phyloP scores from a whole-genome alignment of 1,140 invertebrate species.

The Phthorimaea operculella region DNA sequence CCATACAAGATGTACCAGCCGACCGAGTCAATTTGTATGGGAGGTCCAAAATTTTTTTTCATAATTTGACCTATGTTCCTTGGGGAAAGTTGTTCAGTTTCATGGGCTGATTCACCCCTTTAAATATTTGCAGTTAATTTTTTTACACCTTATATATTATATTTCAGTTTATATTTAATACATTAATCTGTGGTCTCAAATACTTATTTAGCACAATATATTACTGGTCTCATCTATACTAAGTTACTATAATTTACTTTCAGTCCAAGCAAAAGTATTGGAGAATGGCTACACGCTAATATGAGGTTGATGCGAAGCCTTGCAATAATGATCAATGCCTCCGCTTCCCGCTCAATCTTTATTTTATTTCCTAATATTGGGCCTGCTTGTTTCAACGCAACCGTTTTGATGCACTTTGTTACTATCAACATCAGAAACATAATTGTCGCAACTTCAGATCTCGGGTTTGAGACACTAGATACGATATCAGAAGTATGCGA shows the following conservation, averaged over 20 bases:
- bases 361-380: conserved; percentile 61
- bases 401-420: conserved; percentile 47
- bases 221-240: neutral
- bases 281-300: conserved; percentile 47
- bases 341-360: conserved; percentile 42
- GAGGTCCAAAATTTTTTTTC: too few species aligned
- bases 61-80: too few species aligned
- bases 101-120: too few species aligned
- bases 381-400: conserved; percentile 65
- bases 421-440: conserved; percentile 56
- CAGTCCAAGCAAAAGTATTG: conserved; percentile 34
- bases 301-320: conserved; percentile 42
- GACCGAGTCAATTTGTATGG: too few species aligned
- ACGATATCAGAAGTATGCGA: conserved; percentile 47
- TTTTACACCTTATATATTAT: too few species aligned
- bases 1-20: too few species aligned
- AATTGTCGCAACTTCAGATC: conserved; percentile 62
- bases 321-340: conserved; percentile 55
- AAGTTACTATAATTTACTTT: conserved; percentile 20
- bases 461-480: conserved; percentile 51
- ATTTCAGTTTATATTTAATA: neutral
- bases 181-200: neutral
- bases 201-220: neutral
- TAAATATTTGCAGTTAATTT: too few species aligned
- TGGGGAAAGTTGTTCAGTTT: too few species aligned